Base-by-base conservation (phyloP, 2,113 vertebrate genomes). In the Oncorhynchus clarkii region DNA sequence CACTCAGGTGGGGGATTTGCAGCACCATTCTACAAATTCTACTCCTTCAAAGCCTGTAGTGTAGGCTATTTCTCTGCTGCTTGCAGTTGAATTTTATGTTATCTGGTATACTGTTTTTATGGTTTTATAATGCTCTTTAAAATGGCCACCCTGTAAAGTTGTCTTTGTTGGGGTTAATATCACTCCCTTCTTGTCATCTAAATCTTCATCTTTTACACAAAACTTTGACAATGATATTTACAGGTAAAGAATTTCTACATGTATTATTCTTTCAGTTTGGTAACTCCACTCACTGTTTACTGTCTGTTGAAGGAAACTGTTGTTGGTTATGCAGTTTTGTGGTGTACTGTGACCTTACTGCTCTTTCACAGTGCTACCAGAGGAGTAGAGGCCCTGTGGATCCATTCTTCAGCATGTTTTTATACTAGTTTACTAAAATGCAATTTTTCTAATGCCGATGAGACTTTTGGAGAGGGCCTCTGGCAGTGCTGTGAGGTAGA, bases 101-200 rank as follows among this genome's bases (percentile, higher is more conserved):
- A 20, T 57, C 20, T 20, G 18, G 54, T 20, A 5, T 20, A 5
- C 54, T 72, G 57, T 81, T 82, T 85, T 87, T 78, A 87, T 79
- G 80, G 13, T 88, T 57, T 84, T 84, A 31, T 77, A 78, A 79
- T 71, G 78, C 75, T 74, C 0, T 16, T 79, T 45, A 80, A 80
- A 82, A 85, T 54, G 49, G 49, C 84, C 80, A 75, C 74, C 64
- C 80, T 81, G 83, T 86, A 81, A 84, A 82, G 86, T 86, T 84
- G 82, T 45, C 74, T 79, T 75, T 82, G 62, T 65, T 59, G 27
- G 14, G 45, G 51, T 78, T 64, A 76, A 64, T 70, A 27, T 74
- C 84, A 75, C 68, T 78, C 78, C 72, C 34, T 74, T 39, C 51
- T 67, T 24, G 48, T 39, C 54, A 31, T 31, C 48, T 67, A 13